These are phyloP conservation scores for Linnaemya tessellans DNA, from an alignment of 2,888 invertebrate species.

Conservation along the genomic window DNA sequence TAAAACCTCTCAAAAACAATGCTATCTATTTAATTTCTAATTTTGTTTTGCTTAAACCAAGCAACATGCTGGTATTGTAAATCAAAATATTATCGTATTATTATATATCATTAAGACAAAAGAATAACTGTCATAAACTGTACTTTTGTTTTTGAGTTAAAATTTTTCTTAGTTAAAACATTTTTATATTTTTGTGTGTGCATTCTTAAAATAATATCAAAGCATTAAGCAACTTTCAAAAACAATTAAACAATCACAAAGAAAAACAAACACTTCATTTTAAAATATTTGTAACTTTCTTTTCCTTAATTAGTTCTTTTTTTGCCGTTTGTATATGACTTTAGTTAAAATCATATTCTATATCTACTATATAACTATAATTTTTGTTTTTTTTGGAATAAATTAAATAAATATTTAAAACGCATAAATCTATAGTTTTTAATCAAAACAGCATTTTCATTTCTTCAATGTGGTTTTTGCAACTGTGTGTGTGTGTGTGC, in stretches of 20 bases:
- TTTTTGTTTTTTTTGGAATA: slow-evolving; percentile 63
- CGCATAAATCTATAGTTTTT: slow-evolving; percentile 54
- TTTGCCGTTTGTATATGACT: slow-evolving; percentile 56
- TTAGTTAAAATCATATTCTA: slow-evolving; percentile 50
- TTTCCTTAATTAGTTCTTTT: slow-evolving; percentile 41
- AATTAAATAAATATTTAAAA: slow-evolving; percentile 62
- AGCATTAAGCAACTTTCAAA: slow-evolving; percentile 12
- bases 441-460: slow-evolving; percentile 66
- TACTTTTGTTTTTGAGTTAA: slow-evolving; percentile 43
- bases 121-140: slow-evolving; percentile 2
- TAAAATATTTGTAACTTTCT: slow-evolving; percentile 21
- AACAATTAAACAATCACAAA: slow-evolving; percentile 15
- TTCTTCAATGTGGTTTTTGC: slow-evolving; percentile 54
- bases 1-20: background rate
- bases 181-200: slow-evolving; percentile 72
- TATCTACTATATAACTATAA: slow-evolving; percentile 32
- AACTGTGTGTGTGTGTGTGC: slow-evolving; percentile 7
- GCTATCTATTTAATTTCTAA: background rate
- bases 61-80: background rate
- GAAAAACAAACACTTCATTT: slow-evolving; percentile 47
- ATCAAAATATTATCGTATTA: slow-evolving; percentile 19
- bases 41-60: slow-evolving; percentile 5
- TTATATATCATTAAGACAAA: slow-evolving; percentile 8
- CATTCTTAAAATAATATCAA: slow-evolving; percentile 49
- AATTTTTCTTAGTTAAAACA: slow-evolving; percentile 41